Evolutionary conservation across 2,113 vertebrate genomes (phyloP), one percentile per base, ranked within the genome.

Genomic region (Gymnorhina tibicen): DNA sequence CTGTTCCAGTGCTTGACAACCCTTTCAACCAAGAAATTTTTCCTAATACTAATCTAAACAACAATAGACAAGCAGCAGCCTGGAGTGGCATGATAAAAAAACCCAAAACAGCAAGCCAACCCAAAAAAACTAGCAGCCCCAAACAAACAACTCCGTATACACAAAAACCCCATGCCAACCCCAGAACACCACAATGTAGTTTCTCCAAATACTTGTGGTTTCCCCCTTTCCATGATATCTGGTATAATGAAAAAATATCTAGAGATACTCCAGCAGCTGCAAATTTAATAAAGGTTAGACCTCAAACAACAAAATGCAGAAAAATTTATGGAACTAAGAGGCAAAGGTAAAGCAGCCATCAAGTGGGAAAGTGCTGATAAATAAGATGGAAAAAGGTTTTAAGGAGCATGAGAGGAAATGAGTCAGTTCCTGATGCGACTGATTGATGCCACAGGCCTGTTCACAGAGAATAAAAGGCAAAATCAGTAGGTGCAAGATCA

Each of bases 151-250:
- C 24, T 69, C 6, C 15, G 35, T 12, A 10, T 8, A 11, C 41
- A n/a, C 24, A 30, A 58, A 55, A 14, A 2, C 1, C 5, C 3
- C 11, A 11, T 49, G 2, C 9, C 4, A 60, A 14, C 3, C 20
- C 9, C 10, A 46, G 39, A 76, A 19, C 7, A 55, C 9, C 37
- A 3, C 16, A 42, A 15, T 7, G 11, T 15, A 42, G 33, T 52
- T 76, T 73, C 9, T 56, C 20, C 50, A 47, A 88, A 91, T 14
- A 14, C 5, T 7, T 72, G 7, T 58, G 8, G 17, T 52, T 52
- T 62, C 5, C 15, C 18, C 4, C 10, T 64, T 66, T 75, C 6
- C 2, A 2, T 24, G 16, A 2, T 46, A 35, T 10, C 33, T 47
- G 50, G 3, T 33, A 50, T 47, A 10, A 63, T 6, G 17, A 75